Evolutionary conservation across 2,888 invertebrate genomes (phyloP).

Genomic region (Nebria salina): DNA sequence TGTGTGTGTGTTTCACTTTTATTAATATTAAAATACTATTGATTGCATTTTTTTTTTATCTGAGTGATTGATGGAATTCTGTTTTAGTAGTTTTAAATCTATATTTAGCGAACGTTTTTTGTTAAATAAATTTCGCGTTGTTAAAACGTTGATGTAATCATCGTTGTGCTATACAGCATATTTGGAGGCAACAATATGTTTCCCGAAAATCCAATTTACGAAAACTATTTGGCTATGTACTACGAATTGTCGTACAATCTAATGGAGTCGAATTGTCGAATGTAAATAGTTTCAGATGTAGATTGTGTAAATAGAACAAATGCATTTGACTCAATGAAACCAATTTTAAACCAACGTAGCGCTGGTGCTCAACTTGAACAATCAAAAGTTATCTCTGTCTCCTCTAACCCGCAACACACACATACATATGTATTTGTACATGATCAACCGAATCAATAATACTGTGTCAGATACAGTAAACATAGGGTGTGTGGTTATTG

Average conservation of each 20-base stretch:
- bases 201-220: neutral
- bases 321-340: neutral
- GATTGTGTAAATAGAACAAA: conserved; percentile 1
- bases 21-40: neutral
- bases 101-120: too few relatives aligned
- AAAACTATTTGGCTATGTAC: neutral
- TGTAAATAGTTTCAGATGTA: neutral
- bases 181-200: neutral
- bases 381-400: neutral
- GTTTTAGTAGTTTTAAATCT: neutral
- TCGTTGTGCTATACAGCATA: neutral
- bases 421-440: neutral
- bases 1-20: neutral
- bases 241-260: neutral
- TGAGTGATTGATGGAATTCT: neutral
- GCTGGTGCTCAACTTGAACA: neutral
- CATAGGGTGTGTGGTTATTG: neutral
- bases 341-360: neutral
- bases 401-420: neutral
- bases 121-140: too few relatives aligned
- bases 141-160: neutral
- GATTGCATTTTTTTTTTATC: neutral
- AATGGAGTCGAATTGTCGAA: neutral
- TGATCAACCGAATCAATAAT: neutral
- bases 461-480: neutral